Base-by-base conservation (phyloP, 2,888 invertebrate species). In the Xestia c-nigrum region DNA sequence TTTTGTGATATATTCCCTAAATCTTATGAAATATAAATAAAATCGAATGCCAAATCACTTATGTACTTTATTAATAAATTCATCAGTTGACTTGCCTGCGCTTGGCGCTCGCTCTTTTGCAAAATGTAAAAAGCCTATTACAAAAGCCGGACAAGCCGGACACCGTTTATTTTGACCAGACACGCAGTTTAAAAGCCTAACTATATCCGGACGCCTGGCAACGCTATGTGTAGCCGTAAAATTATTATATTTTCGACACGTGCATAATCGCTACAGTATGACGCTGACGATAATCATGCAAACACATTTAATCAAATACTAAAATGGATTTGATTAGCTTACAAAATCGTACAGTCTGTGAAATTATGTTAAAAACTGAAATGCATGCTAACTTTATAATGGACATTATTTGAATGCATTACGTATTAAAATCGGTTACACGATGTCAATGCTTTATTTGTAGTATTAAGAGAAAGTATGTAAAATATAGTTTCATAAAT, bases 251-350 rank as follows among this genome's bases (percentile, higher is more conserved):
- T 52, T 57, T 57, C 24, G 64, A 40, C 14, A 55, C 55, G 6
- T 40, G 47, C 21, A 40, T 47, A n/a, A 19, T 64, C 7, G 24
- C 16, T 16, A 57, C 55, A 47, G 38, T 55, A 46, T 47, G 75
- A 64, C 43, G 63, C 21, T 19, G 19, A 5, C 10, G 7, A 3
- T 9, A 21, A 65, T 21, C 16, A 76, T 24, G 46, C 12, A 21
- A 38, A 21, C 55, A 76, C 24, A 52, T n/a, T n/a, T 21, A 64
- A 46, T 74, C 24, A 55, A 75, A 75, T 55, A 55, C n/a, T 64
- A n/a, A 43, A 70, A 57, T 55, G 3, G 14, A 59, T 75, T 55
- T 64, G 43, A 74, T 74, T 24, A 46, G 52, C 10, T 74, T 55
- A 55, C 46, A 55, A 46, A 63, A 21, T 52, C 9, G 38, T 10